phyloP scores from a whole-genome alignment of 2,797 vertebrate species.

The Lophius americanus region DNA sequence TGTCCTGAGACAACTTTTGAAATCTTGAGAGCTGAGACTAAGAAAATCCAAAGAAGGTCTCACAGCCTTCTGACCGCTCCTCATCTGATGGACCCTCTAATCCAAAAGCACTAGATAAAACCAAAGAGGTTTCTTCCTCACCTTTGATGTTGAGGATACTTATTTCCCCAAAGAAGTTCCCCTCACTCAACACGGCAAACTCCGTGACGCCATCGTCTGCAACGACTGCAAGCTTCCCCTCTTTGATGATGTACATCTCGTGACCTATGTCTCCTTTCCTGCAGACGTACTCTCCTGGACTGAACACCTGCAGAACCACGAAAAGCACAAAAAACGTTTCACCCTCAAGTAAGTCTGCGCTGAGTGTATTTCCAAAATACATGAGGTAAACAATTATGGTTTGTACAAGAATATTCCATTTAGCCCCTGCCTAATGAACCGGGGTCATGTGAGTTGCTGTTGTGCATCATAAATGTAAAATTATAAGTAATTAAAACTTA shows the following conservation, averaged over 20 bases:
- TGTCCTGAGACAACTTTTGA: no score
- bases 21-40: no score
- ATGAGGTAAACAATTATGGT: not conserved
- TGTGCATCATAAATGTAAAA: not conserved
- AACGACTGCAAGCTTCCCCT: conserved; percentile 91
- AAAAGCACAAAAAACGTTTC: conserved; percentile 2
- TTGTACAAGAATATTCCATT: not conserved
- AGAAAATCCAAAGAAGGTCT: no score
- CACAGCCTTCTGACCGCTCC: no score
- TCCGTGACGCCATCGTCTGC: conserved; percentile 90
- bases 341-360: not conserved
- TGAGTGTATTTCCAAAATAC: not conserved
- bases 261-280: conserved; percentile 91
- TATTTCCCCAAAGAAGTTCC: conserved; percentile 96
- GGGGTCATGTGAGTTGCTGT: not conserved
- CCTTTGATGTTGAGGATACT: conserved; percentile 97
- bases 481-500: no score
- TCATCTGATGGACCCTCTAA: no score
- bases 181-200: conserved; percentile 87
- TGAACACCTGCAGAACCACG: conserved; percentile 81
- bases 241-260: conserved; percentile 96
- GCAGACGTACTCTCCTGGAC: conserved; percentile 94
- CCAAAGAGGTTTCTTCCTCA: conserved; percentile 32
- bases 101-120: not conserved
- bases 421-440: not conserved